Evolutionary conservation across 2,113 vertebrate species (phyloP).

Genomic region (Phalacrocorax pelagicus): DNA sequence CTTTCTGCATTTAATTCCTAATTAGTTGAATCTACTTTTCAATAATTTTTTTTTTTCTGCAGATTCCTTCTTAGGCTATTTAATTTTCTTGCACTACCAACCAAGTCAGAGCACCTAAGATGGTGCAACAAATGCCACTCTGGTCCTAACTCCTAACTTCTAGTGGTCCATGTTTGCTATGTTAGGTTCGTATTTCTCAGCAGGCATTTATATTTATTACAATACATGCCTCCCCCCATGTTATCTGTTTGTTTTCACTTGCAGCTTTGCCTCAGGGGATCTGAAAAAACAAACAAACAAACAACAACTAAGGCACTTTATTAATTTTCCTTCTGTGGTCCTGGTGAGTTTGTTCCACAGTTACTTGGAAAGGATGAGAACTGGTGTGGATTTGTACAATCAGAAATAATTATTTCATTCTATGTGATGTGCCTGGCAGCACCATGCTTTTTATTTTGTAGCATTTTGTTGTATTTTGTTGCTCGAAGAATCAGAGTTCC

Average conservation of each 20-base stretch:
- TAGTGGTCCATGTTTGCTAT: neutral
- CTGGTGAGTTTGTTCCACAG: neutral
- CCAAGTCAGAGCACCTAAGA: neutral
- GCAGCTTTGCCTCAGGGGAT: neutral
- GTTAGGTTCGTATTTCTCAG: neutral
- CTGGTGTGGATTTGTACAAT: neutral
- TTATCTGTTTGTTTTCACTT: neutral
- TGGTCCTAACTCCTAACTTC: neutral
- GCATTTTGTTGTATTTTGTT: neutral
- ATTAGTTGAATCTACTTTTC: neutral
- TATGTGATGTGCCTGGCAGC: neutral
- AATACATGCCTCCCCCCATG: rapidly evolving
- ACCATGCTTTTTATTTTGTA: neutral
- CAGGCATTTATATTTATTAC: neutral
- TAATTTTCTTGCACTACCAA: neutral
- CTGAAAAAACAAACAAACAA: neutral
- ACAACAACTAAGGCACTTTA: neutral
- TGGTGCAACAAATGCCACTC: rapidly evolving
- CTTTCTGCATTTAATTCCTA: neutral
- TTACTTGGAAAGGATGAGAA: neutral
- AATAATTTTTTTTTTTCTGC: neutral
- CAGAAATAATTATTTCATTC: neutral
- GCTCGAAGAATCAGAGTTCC: neutral
- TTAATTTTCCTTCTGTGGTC: neutral
- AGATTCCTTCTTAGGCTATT: neutral